phyloP scores from a whole-genome alignment of 2,113 vertebrate genomes.

The Eidolon helvum region DNA sequence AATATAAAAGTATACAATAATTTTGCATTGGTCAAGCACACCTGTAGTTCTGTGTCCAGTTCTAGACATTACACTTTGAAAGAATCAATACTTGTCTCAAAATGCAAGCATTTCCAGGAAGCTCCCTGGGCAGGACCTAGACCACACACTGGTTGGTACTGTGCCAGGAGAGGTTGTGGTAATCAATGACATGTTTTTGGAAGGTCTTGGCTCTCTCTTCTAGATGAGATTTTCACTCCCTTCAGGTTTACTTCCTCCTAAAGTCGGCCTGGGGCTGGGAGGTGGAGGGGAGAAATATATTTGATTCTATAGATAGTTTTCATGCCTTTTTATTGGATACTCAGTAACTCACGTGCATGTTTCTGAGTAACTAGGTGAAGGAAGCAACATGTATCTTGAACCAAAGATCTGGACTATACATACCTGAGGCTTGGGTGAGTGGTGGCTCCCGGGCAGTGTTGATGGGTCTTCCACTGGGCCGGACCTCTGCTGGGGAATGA shows the following conservation, averaged over 20 bases:
- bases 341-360: background rate
- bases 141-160: background rate
- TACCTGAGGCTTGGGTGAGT: conserved; percentile 90
- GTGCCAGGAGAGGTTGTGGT: background rate
- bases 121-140: background rate
- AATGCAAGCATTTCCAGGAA: background rate
- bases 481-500: conserved; percentile 89
- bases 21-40: background rate
- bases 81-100: background rate
- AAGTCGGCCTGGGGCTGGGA: background rate
- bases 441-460: conserved; percentile 92
- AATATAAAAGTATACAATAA: background rate
- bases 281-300: background rate
- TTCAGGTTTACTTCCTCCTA: background rate
- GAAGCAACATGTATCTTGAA: background rate
- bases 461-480: conserved; percentile 92
- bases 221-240: background rate
- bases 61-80: background rate
- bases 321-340: background rate
- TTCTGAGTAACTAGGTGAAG: background rate
- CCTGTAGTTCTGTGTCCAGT: background rate
- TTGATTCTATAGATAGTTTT: background rate
- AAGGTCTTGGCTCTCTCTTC: background rate
- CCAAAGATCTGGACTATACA: background rate
- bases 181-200: background rate